Evolutionary conservation across 2,888 invertebrate species (phyloP), one percentile per base, ranked within the genome.

Genomic region (Lissocephala sabroskyi): DNA sequence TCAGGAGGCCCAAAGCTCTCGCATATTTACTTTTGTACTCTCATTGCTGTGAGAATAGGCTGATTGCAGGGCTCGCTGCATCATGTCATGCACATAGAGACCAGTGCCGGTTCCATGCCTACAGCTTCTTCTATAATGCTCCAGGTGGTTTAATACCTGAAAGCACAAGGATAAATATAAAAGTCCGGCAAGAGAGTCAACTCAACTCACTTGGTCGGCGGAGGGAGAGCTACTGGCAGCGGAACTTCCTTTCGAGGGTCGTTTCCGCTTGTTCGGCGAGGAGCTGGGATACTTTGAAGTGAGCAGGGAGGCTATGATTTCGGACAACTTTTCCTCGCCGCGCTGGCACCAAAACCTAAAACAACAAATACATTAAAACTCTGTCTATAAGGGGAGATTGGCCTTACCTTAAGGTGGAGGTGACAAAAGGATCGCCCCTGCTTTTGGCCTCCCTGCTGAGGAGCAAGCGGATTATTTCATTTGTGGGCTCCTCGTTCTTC

Each of bases 191-290:
- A 11, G 4, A n/a, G n/a, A n/a, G n/a, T n/a, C n/a, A n/a, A n/a
- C n/a, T n/a, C n/a, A n/a, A 59, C 63, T 52, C 82, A 89, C 89
- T 86, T 93, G 91, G 85, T 94, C 94, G 41, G 94, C 91, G 65
- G 90, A 89, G 44, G 93, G 93, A 57, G 91, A 89, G 48, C 91
- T 91, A 58, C 90, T 88, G 32, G 88, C 87, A 49, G 88, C 87
- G 76, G 92, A 89, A 79, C 88, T 91, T 71, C 91, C 91, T 81
- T 91, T 92, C 11, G 89, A 88, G 10, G 91, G 87, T 41, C 96
- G 89, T 91, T 96, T 96, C 86, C 95, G 88, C 84, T 96, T 97
- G 79, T 94, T 95, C 5, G 96, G 96, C 59, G 94, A 94, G 26
- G 94, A 93, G 49, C 92, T 92, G 45, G 95, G 94, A 84, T 93